Conservation (phyloP, 2,888 invertebrate genomes). For the Clivina fossor region DNA sequence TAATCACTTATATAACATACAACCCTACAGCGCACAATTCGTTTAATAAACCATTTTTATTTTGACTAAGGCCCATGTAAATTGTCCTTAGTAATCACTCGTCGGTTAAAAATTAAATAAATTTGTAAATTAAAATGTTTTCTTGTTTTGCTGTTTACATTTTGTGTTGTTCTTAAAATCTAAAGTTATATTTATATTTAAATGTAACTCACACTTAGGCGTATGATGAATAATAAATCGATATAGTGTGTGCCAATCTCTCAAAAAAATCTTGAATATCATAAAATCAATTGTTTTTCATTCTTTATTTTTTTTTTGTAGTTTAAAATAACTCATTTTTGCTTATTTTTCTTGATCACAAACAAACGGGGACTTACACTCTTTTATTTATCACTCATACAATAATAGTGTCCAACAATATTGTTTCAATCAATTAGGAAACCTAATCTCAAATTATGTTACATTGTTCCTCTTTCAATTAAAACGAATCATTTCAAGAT, state of each 20-base stretch:
- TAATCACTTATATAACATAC: slow-evolving; percentile 34
- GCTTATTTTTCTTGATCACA: too few relatives aligned
- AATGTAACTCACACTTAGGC: slow-evolving; percentile 28
- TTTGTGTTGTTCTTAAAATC: slow-evolving; percentile 20
- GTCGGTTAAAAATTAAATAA: background rate
- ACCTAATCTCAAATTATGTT: too few relatives aligned
- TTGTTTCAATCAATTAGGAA: too few relatives aligned
- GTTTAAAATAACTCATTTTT: too few relatives aligned
- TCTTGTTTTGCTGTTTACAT: slow-evolving; percentile 21
- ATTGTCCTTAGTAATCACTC: too few relatives aligned
- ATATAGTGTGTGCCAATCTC: slow-evolving; percentile 19
- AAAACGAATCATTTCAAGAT: too few relatives aligned
- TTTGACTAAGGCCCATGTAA: too few relatives aligned
- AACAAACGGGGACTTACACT: too few relatives aligned
- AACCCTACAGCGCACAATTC: slow-evolving; percentile 31
- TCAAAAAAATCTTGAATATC: slow-evolving; percentile 28
- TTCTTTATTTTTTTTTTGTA: too few relatives aligned
- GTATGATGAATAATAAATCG: slow-evolving; percentile 7
- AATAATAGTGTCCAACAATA: too few relatives aligned
- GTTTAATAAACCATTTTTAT: slow-evolving; percentile 11
- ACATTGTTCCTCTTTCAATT: too few relatives aligned
- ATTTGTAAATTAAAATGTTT: slow-evolving; percentile 10
- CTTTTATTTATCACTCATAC: too few relatives aligned
- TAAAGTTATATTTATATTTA: slow-evolving; percentile 19
- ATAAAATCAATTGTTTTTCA: slow-evolving; percentile 21